A percentile compares a stretch with the other conserved stretches of the same genome.
These are phyloP conservation scores for Aphaenogaster ashmeadi DNA, from an alignment of 1,140 invertebrate genomes.

Conservation along the genomic window DNA sequence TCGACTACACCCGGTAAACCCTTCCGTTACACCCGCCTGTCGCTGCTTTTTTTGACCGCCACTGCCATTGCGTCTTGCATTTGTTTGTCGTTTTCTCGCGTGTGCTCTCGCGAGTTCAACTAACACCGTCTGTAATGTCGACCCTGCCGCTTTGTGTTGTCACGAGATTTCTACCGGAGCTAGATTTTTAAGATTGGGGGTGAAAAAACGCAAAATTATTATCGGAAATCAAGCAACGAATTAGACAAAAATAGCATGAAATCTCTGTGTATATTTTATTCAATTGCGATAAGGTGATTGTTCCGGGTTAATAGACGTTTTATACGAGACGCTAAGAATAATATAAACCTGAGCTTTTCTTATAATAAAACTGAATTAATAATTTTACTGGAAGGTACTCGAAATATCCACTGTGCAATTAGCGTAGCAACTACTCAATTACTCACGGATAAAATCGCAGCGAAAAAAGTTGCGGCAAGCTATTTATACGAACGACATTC, in stretches of 20 bases:
- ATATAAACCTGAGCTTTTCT: not conserved
- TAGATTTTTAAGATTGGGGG: not conserved
- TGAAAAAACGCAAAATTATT: not conserved
- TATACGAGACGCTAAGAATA: not conserved
- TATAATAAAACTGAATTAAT: conserved; percentile 1
- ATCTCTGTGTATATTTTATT: not conserved
- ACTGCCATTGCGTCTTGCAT: conserved; percentile 29
- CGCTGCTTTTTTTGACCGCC: conserved; percentile 61
- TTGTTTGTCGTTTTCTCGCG: conserved; percentile 59
- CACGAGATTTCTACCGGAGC: conserved; percentile 2
- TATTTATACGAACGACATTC: conserved; percentile 30
- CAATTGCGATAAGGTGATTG: not conserved
- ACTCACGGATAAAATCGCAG: too few species aligned
- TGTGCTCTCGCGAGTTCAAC: conserved; percentile 31
- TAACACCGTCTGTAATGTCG: conserved; percentile 31
- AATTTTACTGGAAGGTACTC: not conserved
- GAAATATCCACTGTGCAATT: not conserved
- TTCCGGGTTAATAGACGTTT: not conserved
- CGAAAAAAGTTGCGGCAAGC: not conserved
- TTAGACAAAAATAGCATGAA: not conserved
- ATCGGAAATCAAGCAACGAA: not conserved
- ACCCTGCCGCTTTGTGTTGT: not conserved
- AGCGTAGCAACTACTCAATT: not conserved
- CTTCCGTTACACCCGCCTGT: conserved; percentile 69
- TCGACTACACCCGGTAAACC: conserved; percentile 64